Conservation (phyloP, 2,113 vertebrate genomes). For the Spilogale gracilis region DNA sequence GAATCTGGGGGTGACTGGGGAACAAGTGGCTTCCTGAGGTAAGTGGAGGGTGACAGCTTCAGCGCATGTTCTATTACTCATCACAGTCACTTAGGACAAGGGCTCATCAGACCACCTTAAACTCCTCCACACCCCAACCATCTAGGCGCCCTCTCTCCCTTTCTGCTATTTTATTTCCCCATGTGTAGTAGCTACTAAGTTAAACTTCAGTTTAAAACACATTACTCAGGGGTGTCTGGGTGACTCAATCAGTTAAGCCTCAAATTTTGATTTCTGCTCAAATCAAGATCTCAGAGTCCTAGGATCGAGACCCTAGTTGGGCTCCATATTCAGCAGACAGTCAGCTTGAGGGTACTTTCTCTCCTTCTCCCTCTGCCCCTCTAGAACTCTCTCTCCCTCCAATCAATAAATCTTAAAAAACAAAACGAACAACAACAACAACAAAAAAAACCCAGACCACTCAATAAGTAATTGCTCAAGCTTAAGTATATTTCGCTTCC, state of each 20-base stretch:
- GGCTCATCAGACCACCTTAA: neutral
- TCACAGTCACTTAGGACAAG: neutral
- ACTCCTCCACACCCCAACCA: rapidly evolving
- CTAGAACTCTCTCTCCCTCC: neutral
- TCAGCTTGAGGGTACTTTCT: neutral
- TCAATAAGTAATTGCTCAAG: neutral
- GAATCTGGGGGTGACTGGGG: rapidly evolving
- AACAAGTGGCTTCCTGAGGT: too few relatives aligned
- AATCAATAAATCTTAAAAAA: neutral
- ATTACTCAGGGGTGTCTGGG: neutral
- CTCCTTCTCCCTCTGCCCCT: neutral
- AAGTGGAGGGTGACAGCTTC: too few relatives aligned
- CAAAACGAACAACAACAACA: neutral
- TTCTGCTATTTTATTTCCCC: rapidly evolving
- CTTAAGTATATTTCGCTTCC: neutral
- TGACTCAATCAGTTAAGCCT: neutral
- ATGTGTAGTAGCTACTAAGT: neutral
- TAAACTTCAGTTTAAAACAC: neutral
- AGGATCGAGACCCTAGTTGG: neutral
- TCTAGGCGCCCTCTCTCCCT: too few relatives aligned
- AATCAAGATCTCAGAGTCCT: neutral
- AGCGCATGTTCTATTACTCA: too few relatives aligned
- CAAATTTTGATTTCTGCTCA: neutral
- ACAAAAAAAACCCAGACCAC: neutral
- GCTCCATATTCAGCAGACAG: neutral